phyloP scores from a whole-genome alignment of 2,888 invertebrate genomes.

The Antitype chi region DNA sequence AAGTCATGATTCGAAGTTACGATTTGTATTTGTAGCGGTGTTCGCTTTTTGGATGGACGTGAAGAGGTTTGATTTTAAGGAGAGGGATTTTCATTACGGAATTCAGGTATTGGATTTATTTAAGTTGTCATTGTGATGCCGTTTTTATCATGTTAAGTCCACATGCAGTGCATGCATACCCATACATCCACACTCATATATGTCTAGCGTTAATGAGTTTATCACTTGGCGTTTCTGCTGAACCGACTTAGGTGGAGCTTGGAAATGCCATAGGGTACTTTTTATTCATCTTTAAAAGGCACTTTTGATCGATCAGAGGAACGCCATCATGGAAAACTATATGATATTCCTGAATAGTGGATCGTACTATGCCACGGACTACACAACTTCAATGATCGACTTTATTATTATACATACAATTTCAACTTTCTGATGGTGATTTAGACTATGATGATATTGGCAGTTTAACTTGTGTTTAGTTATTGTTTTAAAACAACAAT shows the following conservation, averaged over 20 bases:
- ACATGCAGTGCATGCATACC: background rate
- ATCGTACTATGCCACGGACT: background rate
- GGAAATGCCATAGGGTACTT: background rate
- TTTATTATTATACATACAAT: background rate
- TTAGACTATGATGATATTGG: background rate
- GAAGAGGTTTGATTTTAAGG: conserved; percentile 46
- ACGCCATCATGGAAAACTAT: background rate
- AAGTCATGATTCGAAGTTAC: conserved; percentile 53
- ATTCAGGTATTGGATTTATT: conserved; percentile 47
- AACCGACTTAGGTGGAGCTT: background rate
- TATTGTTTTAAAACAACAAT: background rate
- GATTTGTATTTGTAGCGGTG: conserved; percentile 59
- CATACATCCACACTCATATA: no score
- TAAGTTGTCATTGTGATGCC: background rate
- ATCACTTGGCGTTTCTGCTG: background rate
- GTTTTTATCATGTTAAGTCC: background rate
- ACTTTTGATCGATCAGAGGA: no score
- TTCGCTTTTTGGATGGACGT: conserved; percentile 68
- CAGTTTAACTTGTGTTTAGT: background rate
- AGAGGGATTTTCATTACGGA: conserved; percentile 30
- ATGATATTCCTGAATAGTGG: background rate
- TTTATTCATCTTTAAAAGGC: no score
- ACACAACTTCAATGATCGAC: background rate
- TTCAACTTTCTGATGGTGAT: background rate
- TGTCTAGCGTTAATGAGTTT: background rate